These are phyloP conservation scores for Eleginops maclovinus DNA, from an alignment of 2,113 vertebrate species.

Conservation along the genomic window DNA sequence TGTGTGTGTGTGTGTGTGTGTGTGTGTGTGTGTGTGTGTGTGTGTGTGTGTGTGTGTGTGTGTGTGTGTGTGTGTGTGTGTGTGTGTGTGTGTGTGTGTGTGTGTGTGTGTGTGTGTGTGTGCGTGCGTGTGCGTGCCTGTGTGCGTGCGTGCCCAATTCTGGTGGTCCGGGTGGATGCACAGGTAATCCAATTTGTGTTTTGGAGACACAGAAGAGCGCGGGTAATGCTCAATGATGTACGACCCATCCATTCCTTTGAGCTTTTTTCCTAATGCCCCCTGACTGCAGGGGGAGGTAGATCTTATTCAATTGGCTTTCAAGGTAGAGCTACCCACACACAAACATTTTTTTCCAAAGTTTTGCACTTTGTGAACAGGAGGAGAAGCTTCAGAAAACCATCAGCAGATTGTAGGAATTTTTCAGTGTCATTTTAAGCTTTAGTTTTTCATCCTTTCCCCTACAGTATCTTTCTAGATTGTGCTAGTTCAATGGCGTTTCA, in stretches of 20 bases:
- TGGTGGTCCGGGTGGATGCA: constrained; percentile 45
- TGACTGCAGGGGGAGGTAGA: constrained; percentile 36
- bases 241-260: constrained; percentile 66
- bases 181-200: constrained; percentile 78
- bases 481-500: not conserved
- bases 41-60: constrained; percentile 21
- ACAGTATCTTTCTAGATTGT: not conserved
- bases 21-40: not conserved
- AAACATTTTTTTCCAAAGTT: constrained; percentile 15
- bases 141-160: constrained; percentile 42
- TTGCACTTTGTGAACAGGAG: constrained; percentile 11
- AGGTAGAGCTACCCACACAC: not conserved
- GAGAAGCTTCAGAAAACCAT: constrained; percentile 12
- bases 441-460: not conserved
- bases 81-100: not conserved
- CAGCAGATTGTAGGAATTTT: not conserved
- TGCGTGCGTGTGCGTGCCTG: not conserved
- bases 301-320: constrained; percentile 51
- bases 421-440: not conserved
- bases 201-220: constrained; percentile 55
- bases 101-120: not conserved
- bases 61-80: not conserved
- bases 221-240: constrained; percentile 73
- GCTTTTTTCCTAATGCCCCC: constrained; percentile 59
- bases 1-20: constrained; percentile 4